These are phyloP conservation scores for Samia ricini DNA, from an alignment of 1,140 invertebrate species.

Conservation along the genomic window DNA sequence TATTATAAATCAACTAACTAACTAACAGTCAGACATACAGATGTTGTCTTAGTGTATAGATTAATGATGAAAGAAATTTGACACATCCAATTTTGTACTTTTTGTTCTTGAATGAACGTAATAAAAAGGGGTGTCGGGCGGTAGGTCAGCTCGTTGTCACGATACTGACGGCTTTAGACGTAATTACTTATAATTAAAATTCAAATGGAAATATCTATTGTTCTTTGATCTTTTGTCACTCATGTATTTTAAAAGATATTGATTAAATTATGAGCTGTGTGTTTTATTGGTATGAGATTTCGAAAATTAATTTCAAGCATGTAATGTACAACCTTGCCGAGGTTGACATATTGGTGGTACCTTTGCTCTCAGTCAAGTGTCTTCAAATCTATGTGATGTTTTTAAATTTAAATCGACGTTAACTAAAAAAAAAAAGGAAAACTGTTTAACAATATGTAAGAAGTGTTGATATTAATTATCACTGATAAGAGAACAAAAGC, in stretches of 20 bases:
- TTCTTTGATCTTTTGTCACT: conserved; percentile 18
- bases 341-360: no score
- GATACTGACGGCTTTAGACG: conserved; percentile 66
- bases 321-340: background rate
- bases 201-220: conserved; percentile 51
- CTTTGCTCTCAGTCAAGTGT: no score
- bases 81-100: background rate
- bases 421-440: no score
- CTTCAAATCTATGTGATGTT: no score
- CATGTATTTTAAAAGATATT: background rate
- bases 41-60: no score
- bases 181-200: conserved; percentile 73
- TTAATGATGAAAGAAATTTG: background rate
- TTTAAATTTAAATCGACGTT: no score
- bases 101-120: conserved; percentile 7
- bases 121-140: conserved; percentile 53
- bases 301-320: background rate
- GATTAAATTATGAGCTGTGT: background rate
- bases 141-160: conserved; percentile 65
- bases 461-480: no score
- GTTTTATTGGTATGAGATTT: background rate
- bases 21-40: no score
- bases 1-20: no score
- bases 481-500: no score
- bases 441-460: no score